Evolutionary conservation across 2,888 invertebrate genomes (phyloP).

Genomic region (Apantesis nais): DNA sequence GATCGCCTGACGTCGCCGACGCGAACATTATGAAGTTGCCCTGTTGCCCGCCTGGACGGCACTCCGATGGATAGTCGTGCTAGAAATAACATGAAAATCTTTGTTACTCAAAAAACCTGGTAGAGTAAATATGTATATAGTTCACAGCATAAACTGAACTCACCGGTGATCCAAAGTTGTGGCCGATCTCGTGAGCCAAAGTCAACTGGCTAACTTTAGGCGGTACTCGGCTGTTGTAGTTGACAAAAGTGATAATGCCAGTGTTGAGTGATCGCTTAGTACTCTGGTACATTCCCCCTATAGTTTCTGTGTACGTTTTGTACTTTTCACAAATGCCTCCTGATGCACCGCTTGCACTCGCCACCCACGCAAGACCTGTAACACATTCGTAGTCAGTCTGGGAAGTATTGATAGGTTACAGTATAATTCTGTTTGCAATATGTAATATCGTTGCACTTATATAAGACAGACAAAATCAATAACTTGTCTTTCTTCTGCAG

Average conservation of each 20-base stretch:
- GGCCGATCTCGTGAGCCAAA: conserved; percentile 99
- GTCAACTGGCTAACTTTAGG: conserved; percentile 99
- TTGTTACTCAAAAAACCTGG: background rate
- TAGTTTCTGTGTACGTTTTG: conserved; percentile 98
- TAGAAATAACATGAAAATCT: conserved; percentile 64
- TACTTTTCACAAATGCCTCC: conserved; percentile 99
- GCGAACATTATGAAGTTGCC: conserved; percentile 99
- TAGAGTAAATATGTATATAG: too few species aligned
- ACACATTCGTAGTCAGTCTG: background rate
- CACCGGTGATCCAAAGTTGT: conserved; percentile 99
- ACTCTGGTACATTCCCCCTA: conserved; percentile 96
- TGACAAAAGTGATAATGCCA: conserved; percentile 99
- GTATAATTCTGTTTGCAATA: too few species aligned
- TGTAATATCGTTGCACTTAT: background rate
- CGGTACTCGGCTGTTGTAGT: conserved; percentile 98
- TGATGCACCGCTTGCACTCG: conserved; percentile 98
- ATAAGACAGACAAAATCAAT: background rate
- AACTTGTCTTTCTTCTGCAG: background rate
- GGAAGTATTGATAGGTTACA: background rate
- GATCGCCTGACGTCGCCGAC: conserved; percentile 98
- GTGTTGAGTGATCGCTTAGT: conserved; percentile 98
- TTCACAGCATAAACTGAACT: too few species aligned
- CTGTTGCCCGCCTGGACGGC: conserved; percentile 94
- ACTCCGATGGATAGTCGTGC: conserved; percentile 97
- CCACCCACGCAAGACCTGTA: conserved; percentile 98